Base-by-base conservation (phyloP, 1,140 invertebrate genomes). In the Paracyclopina nana region DNA sequence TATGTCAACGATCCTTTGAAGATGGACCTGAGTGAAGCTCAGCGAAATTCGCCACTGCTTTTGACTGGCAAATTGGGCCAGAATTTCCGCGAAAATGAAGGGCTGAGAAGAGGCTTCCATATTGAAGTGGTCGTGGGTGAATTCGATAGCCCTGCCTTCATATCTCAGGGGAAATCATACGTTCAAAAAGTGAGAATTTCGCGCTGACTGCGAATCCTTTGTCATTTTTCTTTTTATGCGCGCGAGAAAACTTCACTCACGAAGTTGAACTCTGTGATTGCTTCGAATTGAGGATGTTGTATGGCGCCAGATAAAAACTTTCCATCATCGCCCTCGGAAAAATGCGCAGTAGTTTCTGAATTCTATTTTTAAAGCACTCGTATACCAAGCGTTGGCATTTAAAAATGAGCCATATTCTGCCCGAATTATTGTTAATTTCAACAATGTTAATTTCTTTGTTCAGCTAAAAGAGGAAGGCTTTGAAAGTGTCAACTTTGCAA, bases 1-100 rank as follows among this genome's bases (percentile, higher is more conserved):
- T 52, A 53, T 29, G 54, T 55, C 4, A 55, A 55, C 25, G 44
- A 48, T 0, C 31, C 54, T 22, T 50, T 55, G 1, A 16, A 52
- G 0, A 18, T 55, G 18, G 52, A 50, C 2, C 16, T 16, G 49
- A 48, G 25, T 42, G 49, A 42, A 24, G 43, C 30, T 50, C 53
- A 28, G n/a, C 11, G 6, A 6, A 20, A 24, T 22, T 30, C 25
- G 12, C 22, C 40, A 11, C 40, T 42, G 6, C 14, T n/a, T n/a
- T n/a, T n/a, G n/a, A n/a, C n/a, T n/a, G n/a, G n/a, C n/a, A n/a
- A n/a, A n/a, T n/a, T n/a, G 14, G 8, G 9, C 40, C 14, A 42
- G 14, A 11, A 42, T 18, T 42, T 42, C 24, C 14, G 24, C 14
- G 24, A 6, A 14, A 22, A n/a, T 42, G 6, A 22, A 42, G 24